Evolutionary conservation across 2,888 invertebrate genomes (phyloP).

Genomic region (Lycophotia porphyrea): DNA sequence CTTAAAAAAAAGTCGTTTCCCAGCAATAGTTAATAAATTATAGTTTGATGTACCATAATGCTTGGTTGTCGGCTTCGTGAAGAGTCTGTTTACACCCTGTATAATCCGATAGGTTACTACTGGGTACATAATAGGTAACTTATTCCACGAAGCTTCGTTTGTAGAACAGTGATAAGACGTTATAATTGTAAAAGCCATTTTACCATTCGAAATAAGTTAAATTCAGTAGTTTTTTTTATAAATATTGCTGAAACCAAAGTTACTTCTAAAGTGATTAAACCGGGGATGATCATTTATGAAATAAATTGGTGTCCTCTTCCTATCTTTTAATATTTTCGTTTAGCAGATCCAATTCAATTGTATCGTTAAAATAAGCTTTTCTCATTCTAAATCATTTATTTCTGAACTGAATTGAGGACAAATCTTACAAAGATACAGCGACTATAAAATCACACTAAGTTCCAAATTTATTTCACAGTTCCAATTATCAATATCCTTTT

Average conservation of each 20-base stretch:
- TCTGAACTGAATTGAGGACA: background rate
- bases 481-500: slow-evolving; percentile 11
- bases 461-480: slow-evolving; percentile 1
- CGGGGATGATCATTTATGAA: too few species aligned
- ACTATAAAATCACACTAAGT: background rate
- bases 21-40: too few species aligned
- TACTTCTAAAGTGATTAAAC: background rate
- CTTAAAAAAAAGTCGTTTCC: too few species aligned
- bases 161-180: too few species aligned
- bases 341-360: slow-evolving; percentile 22
- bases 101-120: background rate
- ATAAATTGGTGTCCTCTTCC: background rate
- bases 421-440: slow-evolving; percentile 4
- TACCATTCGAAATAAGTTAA: too few species aligned
- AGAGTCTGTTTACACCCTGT: too few species aligned
- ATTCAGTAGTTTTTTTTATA: too few species aligned
- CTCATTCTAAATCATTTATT: background rate
- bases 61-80: too few species aligned
- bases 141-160: background rate
- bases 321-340: slow-evolving; percentile 3
- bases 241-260: background rate
- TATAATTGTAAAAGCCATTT: too few species aligned
- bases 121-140: too few species aligned
- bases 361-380: background rate
- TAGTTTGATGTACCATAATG: too few species aligned